Evolutionary conservation across 2,888 invertebrate genomes (phyloP).

Genomic region (Acheta domesticus): DNA sequence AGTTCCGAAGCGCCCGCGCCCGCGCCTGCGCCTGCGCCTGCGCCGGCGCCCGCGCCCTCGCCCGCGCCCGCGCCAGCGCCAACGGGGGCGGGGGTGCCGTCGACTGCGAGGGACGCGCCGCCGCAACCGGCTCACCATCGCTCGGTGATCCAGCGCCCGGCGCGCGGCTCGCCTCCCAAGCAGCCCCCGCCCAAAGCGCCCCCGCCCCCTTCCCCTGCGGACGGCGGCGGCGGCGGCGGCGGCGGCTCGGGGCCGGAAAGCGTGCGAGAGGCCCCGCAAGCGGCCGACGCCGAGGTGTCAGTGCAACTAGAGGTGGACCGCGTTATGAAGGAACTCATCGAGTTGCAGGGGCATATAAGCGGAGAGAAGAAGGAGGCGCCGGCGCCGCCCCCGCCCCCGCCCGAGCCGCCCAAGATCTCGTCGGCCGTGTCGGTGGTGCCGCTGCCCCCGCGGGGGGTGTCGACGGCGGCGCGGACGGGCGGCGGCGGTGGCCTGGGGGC

Average conservation of each 20-base stretch:
- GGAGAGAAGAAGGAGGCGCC: constrained; percentile 4
- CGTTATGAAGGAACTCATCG: constrained; percentile 45
- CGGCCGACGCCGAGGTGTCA: constrained; percentile 45
- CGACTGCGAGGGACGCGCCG: neutral
- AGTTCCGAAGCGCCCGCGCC: neutral
- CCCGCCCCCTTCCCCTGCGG: neutral
- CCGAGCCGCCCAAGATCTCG: neutral
- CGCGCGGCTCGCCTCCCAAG: neutral
- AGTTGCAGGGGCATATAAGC: constrained; percentile 41
- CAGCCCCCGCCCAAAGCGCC: neutral
- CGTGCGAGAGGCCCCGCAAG: constrained; percentile 34
- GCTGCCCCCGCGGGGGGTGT: neutral
- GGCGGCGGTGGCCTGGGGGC: neutral
- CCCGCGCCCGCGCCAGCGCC: neutral
- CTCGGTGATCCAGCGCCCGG: neutral
- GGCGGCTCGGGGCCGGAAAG: neutral
- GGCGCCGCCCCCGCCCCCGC: neutral
- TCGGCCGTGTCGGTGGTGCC: constrained; percentile 18
- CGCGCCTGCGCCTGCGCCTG: too few species aligned
- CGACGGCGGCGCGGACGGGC: too few species aligned
- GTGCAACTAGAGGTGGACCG: constrained; percentile 47
- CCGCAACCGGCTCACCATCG: neutral
- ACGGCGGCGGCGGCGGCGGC: neutral
- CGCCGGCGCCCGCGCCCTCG: too few species aligned
- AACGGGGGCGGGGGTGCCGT: too few species aligned